Percentiles rank a stretch among this genome's conserved stretches.
These are phyloP conservation scores for Rhinogobius similis DNA, from an alignment of 2,113 vertebrate species.

Conservation along the genomic window DNA sequence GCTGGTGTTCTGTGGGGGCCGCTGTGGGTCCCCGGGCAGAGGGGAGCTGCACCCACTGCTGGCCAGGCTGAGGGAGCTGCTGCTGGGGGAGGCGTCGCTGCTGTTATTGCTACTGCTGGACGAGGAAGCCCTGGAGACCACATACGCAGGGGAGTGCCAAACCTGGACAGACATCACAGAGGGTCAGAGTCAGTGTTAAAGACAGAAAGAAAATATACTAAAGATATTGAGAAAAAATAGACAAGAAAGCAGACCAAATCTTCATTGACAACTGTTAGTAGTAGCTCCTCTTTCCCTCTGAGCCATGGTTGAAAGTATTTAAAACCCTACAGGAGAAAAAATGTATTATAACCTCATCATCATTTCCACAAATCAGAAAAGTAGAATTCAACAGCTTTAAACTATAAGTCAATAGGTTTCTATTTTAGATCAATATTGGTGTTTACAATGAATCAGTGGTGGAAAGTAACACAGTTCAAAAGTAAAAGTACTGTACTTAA, in stretches of 20 bases:
- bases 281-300: slow-evolving; percentile 80
- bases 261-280: slow-evolving; percentile 81
- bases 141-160: slow-evolving; percentile 74
- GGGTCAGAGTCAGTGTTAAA: not conserved
- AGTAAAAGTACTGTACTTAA: too few relatives aligned
- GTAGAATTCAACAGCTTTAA: too few relatives aligned
- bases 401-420: too few relatives aligned
- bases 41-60: slow-evolving; percentile 69
- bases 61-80: slow-evolving; percentile 70
- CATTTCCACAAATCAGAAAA: not conserved
- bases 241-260: slow-evolving; percentile 70
- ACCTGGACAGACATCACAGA: slow-evolving; percentile 47
- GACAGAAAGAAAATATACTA: not conserved
- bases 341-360: too few relatives aligned
- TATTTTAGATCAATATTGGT: too few relatives aligned
- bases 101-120: slow-evolving; percentile 58
- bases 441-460: too few relatives aligned
- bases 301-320: slow-evolving; percentile 84
- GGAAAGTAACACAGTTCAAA: too few relatives aligned
- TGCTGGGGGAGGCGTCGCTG: slow-evolving; percentile 62
- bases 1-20: not conserved
- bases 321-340: slow-evolving; percentile 72
- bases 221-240: not conserved
- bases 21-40: slow-evolving; percentile 52
- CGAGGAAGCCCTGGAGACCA: slow-evolving; percentile 70